Evolutionary conservation across 2,888 invertebrate genomes (phyloP).

Genomic region (Cylloceria caligata): DNA sequence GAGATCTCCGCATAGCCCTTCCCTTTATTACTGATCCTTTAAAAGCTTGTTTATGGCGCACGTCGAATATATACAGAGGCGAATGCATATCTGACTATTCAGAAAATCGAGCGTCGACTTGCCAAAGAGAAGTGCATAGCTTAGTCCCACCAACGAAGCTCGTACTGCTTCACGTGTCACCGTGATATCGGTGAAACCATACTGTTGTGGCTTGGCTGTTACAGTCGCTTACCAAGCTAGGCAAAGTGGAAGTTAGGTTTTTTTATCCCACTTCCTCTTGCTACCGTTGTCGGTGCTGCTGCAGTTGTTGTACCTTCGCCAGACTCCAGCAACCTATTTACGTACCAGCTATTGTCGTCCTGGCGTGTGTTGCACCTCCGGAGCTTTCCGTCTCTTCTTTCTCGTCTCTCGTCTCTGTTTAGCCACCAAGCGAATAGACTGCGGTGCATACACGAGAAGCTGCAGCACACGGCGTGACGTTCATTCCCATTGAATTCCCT

Average conservation of each 20-base stretch:
- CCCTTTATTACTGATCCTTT: constrained; percentile 74
- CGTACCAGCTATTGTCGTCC: constrained; percentile 70
- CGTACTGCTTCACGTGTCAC: constrained; percentile 43
- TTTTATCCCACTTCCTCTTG: constrained; percentile 46
- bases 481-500: constrained; percentile 59
- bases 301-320: constrained; percentile 18
- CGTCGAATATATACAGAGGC: constrained; percentile 18
- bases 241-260: constrained; percentile 67
- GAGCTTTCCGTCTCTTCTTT: constrained; percentile 61
- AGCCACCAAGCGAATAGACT: constrained; percentile 26
- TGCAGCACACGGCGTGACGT: constrained; percentile 54
- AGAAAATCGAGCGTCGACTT: constrained; percentile 18
- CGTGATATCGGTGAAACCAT: constrained; percentile 34
- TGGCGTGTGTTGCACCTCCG: constrained; percentile 66
- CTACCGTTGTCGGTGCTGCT: constrained; percentile 33
- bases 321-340: constrained; percentile 71
- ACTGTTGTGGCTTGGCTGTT: constrained; percentile 11
- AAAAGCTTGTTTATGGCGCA: constrained; percentile 78
- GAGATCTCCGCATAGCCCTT: constrained; percentile 24
- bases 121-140: constrained; percentile 5
- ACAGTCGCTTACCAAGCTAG: neutral
- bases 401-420: constrained; percentile 33
- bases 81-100: constrained; percentile 23
- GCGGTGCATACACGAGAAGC: constrained; percentile 25
- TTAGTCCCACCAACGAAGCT: constrained; percentile 16